phyloP scores from a whole-genome alignment of 2,888 invertebrate species.

The Nesidiocoris tenuis region DNA sequence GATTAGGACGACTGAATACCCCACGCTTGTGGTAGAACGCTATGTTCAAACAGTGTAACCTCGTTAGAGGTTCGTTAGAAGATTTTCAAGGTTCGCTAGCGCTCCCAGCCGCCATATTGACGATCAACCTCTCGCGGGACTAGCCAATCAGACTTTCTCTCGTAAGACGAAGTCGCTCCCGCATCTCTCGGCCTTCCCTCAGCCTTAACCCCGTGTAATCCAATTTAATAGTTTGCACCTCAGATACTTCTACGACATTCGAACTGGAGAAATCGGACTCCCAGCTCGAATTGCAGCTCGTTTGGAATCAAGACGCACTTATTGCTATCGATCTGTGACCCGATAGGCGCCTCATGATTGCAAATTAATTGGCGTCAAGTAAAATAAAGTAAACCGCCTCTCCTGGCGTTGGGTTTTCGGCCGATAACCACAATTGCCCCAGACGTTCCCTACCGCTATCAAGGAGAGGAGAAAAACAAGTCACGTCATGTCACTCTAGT shows the following conservation, averaged over 20 bases:
- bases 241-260: neutral
- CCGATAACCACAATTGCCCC: too few species aligned
- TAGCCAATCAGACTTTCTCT: slow-evolving; percentile 33
- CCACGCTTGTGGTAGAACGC: neutral
- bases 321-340: too few species aligned
- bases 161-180: slow-evolving; percentile 4
- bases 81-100: slow-evolving; percentile 28
- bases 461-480: too few species aligned
- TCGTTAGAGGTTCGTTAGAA: slow-evolving; percentile 35
- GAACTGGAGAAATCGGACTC: too few species aligned
- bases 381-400: too few species aligned
- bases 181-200: slow-evolving; percentile 11
- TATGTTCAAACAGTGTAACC: slow-evolving; percentile 28
- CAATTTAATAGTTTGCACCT: neutral
- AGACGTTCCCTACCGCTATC: too few species aligned
- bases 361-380: too few species aligned
- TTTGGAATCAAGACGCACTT: too few species aligned
- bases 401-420: too few species aligned
- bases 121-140: slow-evolving; percentile 36
- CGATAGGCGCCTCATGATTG: too few species aligned
- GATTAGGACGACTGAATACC: neutral
- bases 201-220: slow-evolving; percentile 2
- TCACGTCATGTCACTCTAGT: too few species aligned
- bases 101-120: slow-evolving; percentile 28
- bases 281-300: too few species aligned